phyloP scores from a whole-genome alignment of 2,888 invertebrate genomes.

The Cremastinae sp. region DNA sequence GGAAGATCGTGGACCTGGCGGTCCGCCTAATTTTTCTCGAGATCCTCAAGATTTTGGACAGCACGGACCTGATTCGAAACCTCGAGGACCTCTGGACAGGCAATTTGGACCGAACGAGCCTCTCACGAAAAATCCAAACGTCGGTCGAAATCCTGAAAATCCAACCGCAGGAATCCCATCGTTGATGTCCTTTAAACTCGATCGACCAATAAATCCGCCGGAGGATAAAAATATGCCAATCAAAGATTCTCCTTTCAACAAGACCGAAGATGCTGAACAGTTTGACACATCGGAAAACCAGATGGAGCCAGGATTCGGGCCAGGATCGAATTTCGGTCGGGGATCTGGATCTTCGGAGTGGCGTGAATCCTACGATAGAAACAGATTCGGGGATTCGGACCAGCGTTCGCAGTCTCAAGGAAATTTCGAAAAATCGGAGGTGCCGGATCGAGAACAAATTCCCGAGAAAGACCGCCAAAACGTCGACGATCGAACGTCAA shows the following conservation, averaged over 20 bases:
- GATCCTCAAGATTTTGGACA: conserved; percentile 54
- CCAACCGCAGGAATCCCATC: conserved; percentile 63
- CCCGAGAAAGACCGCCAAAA: too few species aligned
- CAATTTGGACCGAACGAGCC: conserved; percentile 58
- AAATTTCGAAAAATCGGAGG: background rate
- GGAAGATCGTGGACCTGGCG: conserved; percentile 38
- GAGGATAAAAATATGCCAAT: conserved; percentile 22
- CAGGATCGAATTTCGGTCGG: background rate
- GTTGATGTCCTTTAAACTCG: conserved; percentile 65
- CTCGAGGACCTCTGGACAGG: conserved; percentile 44
- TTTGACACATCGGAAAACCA: conserved; percentile 6
- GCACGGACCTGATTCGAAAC: conserved; percentile 52
- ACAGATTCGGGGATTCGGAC: conserved; percentile 56
- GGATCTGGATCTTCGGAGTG: conserved; percentile 37
- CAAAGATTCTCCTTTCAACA: conserved; percentile 43
- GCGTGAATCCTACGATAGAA: conserved; percentile 47
- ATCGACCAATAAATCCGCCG: conserved; percentile 45
- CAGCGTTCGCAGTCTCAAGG: conserved; percentile 31
- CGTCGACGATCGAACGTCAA: too few species aligned
- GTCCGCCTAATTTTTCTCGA: conserved; percentile 27
- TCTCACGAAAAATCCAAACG: conserved; percentile 30
- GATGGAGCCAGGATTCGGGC: conserved; percentile 2
- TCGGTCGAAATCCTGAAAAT: conserved; percentile 36
- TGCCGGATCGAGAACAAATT: conserved; percentile 16
- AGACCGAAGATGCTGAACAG: background rate